Percentiles rank a stretch among this genome's conserved stretches.
phyloP scores from a whole-genome alignment of 2,888 invertebrate species.

The Cheilosia impressa region DNA sequence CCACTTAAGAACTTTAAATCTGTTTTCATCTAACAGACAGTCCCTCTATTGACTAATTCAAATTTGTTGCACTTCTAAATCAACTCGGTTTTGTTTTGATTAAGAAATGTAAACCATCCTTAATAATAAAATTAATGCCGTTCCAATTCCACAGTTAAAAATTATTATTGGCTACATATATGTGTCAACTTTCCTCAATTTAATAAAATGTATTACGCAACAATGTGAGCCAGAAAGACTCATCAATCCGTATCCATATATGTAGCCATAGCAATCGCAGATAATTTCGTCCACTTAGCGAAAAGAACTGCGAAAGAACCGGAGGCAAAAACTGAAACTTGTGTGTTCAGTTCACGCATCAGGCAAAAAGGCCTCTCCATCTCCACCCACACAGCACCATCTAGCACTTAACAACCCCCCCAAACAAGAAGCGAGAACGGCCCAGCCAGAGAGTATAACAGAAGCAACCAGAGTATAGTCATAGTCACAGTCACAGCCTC shows the following conservation, averaged over 20 bases:
- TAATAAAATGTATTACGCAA: constrained; percentile 65
- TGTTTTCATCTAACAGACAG: not conserved
- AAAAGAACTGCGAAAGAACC: constrained; percentile 45
- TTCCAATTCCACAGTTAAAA: constrained; percentile 64
- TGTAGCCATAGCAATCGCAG: constrained; percentile 2
- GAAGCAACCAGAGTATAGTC: constrained; percentile 23
- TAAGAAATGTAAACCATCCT: constrained; percentile 65
- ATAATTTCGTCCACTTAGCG: constrained; percentile 71
- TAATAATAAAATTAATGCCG: constrained; percentile 70
- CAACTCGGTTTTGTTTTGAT: constrained; percentile 54
- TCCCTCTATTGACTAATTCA: constrained; percentile 17
- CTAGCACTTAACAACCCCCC: constrained; percentile 47
- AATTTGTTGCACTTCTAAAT: constrained; percentile 51
- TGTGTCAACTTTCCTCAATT: constrained; percentile 73
- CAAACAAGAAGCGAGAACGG: not conserved
- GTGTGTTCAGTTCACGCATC: constrained; percentile 58
- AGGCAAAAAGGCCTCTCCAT: constrained; percentile 32
- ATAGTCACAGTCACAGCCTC: too few species aligned
- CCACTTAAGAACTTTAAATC: not conserved
- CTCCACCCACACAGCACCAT: constrained; percentile 52
- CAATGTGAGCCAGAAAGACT: constrained; percentile 28
- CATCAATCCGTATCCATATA: constrained; percentile 43
- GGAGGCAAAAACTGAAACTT: constrained; percentile 24
- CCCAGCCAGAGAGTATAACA: constrained; percentile 20
- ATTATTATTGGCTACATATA: constrained; percentile 21